Percentiles rank a stretch among this genome's conserved stretches.
These are phyloP conservation scores for Ochotona princeps DNA, from an alignment of 2,113 vertebrate species.

Conservation along the genomic window DNA sequence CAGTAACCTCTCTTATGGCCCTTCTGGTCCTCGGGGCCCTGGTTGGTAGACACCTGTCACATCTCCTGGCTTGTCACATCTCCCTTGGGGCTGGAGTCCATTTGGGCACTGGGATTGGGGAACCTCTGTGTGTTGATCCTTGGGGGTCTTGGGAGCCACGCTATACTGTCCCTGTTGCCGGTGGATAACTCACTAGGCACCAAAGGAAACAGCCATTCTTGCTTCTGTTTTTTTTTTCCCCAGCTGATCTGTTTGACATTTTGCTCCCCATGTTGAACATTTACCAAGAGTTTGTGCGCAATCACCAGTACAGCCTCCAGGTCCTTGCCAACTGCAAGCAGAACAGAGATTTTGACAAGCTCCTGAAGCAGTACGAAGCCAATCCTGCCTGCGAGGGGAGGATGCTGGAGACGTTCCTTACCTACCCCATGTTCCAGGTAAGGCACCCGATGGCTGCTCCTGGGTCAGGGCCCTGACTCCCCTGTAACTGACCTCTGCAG, in stretches of 20 bases:
- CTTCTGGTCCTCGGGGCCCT: not conserved
- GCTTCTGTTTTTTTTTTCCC: conserved; percentile 72
- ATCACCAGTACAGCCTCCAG: conserved; percentile 98
- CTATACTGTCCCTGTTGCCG: too few species aligned
- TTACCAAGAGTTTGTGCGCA: conserved; percentile 99
- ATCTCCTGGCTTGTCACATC: not conserved
- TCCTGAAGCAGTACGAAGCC: conserved; percentile 98
- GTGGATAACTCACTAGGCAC: not conserved
- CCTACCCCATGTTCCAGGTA: conserved; percentile 99
- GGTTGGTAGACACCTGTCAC: not conserved
- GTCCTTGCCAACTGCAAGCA: conserved; percentile 99
- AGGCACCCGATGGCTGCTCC: not conserved
- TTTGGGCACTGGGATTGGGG: not conserved
- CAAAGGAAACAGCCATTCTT: conserved; percentile 23
- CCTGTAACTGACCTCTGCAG: not conserved
- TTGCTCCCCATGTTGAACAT: conserved; percentile 99
- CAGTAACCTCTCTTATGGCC: not conserved
- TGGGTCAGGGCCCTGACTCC: too few species aligned
- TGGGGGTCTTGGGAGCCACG: not conserved
- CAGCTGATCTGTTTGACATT: conserved; percentile 99
- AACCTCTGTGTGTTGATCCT: not conserved
- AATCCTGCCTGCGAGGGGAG: conserved; percentile 97
- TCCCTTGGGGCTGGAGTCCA: not conserved
- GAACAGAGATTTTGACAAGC: conserved; percentile 99
- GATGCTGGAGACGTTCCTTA: conserved; percentile 99